Evolutionary conservation across 1,140 invertebrate genomes (phyloP), one percentile per base, ranked within the genome.

Genomic region (Aricia agestis): DNA sequence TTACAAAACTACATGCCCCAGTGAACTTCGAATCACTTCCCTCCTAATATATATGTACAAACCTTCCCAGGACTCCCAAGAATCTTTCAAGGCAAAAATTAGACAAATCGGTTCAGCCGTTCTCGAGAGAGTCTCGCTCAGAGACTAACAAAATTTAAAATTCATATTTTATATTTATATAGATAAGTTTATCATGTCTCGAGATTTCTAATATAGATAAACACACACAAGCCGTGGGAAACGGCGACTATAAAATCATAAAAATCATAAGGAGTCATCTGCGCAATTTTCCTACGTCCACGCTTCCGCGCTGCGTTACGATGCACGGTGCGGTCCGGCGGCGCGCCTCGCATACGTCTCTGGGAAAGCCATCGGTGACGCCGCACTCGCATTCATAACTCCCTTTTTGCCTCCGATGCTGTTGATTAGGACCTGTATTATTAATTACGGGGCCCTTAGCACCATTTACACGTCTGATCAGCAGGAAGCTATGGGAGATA

Each of bases 191-290:
- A 25, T 25, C 25, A 25, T 25, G n/a, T n/a, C n/a, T n/a, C 3
- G 25, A 2, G 36, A 36, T 36, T 36, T 36, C 36, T 7, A 36
- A 36, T 9, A 36, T 6, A 7, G 36, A 36, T 36, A 36, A 36
- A 9, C 36, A 4, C 6, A 76, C 72, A 79, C 78, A 78, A 78
- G 76, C 67, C 42, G 68, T 70, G 76, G 78, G 78, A 52, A 52
- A 52, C 45, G 13, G 9, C 45, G 45, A 52, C 1, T 52, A 52
- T 52, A 52, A 52, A 52, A 52, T 52, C 45, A 52, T 52, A 52
- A 36, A 9, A 36, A 36, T 36, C 36, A 36, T 36, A 36, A 36
- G 36, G 36, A 36, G 36, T 75, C 69, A 69, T 74, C 72, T 68
- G 65, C 15, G 18, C 36, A 18, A 52, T 52, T 52, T 52, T 52